These are phyloP conservation scores for Pterocles gutturalis DNA, from an alignment of 2,113 vertebrate species.

Conservation along the genomic window DNA sequence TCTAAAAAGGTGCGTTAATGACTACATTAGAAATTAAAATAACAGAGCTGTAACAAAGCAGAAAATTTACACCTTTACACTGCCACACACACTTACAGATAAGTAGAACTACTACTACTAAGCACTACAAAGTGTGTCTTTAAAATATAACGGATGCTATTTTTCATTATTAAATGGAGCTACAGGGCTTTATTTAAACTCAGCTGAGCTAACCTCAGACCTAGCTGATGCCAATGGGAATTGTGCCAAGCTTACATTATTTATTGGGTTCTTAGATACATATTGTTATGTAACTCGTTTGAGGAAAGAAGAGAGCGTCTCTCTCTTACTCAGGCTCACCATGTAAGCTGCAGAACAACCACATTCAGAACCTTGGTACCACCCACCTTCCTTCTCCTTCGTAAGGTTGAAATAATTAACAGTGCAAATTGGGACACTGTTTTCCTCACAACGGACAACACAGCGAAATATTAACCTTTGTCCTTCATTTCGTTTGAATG, in stretches of 20 bases:
- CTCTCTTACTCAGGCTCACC: neutral
- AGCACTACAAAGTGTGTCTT: neutral
- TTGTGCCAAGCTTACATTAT: neutral
- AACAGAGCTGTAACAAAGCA: neutral
- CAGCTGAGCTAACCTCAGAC: neutral
- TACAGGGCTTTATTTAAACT: neutral
- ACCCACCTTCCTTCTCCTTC: neutral
- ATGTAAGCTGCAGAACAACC: neutral
- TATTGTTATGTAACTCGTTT: neutral
- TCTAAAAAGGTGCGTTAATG: neutral
- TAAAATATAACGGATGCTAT: neutral
- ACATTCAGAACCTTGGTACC: neutral
- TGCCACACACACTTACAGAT: neutral
- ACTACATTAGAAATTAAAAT: neutral
- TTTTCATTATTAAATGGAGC: neutral
- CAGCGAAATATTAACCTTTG: neutral
- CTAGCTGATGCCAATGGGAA: rapidly evolving
- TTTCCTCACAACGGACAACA: neutral
- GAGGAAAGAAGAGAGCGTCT: neutral
- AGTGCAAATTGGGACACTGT: rapidly evolving
- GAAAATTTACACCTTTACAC: neutral
- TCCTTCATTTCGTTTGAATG: neutral
- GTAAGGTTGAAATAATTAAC: neutral
- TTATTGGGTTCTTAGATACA: neutral
- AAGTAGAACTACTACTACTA: neutral